Percentiles rank a stretch among this genome's conserved stretches.
Conservation (phyloP, 2,888 invertebrate species). For the Osmoderma eremita region DNA sequence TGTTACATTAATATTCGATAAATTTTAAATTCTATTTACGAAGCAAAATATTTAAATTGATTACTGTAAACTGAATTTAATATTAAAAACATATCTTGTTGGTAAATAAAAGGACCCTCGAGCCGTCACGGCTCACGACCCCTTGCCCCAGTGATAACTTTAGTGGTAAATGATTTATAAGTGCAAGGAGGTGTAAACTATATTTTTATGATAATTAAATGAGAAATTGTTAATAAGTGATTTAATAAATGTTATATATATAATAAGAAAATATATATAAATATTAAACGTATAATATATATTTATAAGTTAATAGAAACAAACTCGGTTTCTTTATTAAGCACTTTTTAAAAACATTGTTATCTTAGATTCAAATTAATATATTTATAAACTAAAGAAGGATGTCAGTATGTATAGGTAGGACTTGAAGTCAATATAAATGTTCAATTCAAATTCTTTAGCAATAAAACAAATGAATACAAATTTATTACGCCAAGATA, state of each 20-base stretch:
- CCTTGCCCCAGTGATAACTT: too few relatives aligned
- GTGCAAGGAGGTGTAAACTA: neutral
- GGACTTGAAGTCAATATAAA: constrained; percentile 40
- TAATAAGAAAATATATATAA: constrained; percentile 3
- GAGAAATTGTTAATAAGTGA: constrained; percentile 1
- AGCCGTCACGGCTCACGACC: too few relatives aligned
- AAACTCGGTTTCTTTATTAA: constrained; percentile 24
- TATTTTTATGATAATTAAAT: constrained; percentile 19
- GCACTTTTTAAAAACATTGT: constrained; percentile 6
- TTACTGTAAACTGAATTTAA: too few relatives aligned
- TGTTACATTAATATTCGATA: too few relatives aligned
- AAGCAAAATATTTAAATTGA: too few relatives aligned
- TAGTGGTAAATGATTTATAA: constrained; percentile 5
- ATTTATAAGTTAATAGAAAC: neutral
- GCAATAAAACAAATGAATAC: constrained; percentile 37
- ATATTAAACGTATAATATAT: constrained; percentile 13
- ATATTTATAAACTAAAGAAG: constrained; percentile 8
- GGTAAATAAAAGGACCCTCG: too few relatives aligned
- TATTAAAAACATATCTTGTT: too few relatives aligned
- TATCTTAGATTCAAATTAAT: constrained; percentile 18
- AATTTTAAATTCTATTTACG: too few relatives aligned
- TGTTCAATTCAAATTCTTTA: constrained; percentile 42
- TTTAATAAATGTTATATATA: constrained; percentile 31
- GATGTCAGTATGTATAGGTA: constrained; percentile 14
- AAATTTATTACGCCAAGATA: constrained; percentile 14